Percentiles rank a stretch among this genome's conserved stretches.
These are phyloP conservation scores for Babylonia areolata DNA, from an alignment of 1,140 invertebrate genomes.

Conservation along the genomic window DNA sequence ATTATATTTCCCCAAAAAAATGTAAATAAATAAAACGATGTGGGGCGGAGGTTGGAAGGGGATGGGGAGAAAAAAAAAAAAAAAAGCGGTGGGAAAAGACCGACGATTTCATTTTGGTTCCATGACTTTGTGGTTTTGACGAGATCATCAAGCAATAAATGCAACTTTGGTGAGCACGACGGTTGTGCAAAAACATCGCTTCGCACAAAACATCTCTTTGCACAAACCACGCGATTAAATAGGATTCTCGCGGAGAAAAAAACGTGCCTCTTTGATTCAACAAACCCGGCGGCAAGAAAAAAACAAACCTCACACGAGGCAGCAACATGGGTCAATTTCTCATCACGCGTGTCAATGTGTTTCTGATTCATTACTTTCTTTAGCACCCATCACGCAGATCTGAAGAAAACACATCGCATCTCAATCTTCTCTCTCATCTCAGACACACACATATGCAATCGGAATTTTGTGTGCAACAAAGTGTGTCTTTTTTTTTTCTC, in stretches of 20 bases:
- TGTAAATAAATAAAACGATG: too few species aligned
- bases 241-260: too few species aligned
- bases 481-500: neutral
- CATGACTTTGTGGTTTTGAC: constrained; percentile 5
- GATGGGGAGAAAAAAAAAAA: neutral
- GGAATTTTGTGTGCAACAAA: neutral
- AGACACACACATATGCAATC: neutral
- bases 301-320: neutral
- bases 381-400: neutral
- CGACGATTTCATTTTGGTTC: constrained; percentile 1
- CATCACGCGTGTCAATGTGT: neutral
- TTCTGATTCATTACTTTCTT: neutral
- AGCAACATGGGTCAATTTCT: neutral
- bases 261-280: too few species aligned
- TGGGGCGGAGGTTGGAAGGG: too few species aligned
- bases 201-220: neutral
- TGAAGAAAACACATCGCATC: neutral
- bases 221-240: neutral
- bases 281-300: neutral
- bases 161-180: neutral
- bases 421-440: neutral
- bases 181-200: neutral
- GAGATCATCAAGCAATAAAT: neutral
- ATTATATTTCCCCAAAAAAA: too few species aligned
- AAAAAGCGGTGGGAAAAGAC: neutral